Evolutionary conservation across 2,797 vertebrate species (phyloP), one percentile per base, ranked within the genome.

Genomic region (Pangasius larnaudii): DNA sequence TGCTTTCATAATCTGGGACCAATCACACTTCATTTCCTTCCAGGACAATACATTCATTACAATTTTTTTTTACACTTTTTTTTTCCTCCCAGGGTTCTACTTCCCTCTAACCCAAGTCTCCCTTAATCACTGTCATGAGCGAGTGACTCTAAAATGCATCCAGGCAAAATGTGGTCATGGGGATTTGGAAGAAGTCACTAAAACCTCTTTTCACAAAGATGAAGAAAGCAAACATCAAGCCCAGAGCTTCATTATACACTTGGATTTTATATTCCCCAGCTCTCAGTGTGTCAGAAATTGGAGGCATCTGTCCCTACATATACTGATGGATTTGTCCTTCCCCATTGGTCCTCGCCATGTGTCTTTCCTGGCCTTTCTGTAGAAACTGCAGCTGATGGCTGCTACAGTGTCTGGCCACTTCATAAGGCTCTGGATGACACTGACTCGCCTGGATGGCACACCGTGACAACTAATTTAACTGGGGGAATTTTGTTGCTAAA

Each of bases 151-250:
- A 93, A 92, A 90, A 86, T 90, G 89, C 89, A 87, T 92, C 92
- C 92, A 91, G 90, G 90, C 91, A 92, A 92, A 93, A 86, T 94
- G 92, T 27, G 93, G 92, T 93, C 84, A 91, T 72, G 77, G 65
- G 18, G 86, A 61, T 87, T 92, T 91, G 91, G 90, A 91, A 92
- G 89, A 91, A 90, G 63, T 49, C 74, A 88, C 85, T 90, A 22
- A 33, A 89, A 85, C 56, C 69, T 86, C 85, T 83, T 67, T 86
- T 85, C 88, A 88, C 91, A 80, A 85, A 89, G 89, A 92, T 90
- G 91, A 92, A 87, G 74, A 86, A 67, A 89, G 77, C 72, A 71
- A 74, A 89, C 59, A 46, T 93, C 83, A 92, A 84, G 91, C 86
- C 71, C 74, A 8, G 88, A 88, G 91, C 92, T 89, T 89, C 51